Base-by-base conservation (phyloP, 1,140 invertebrate species). In the Atta cephalotes region DNA sequence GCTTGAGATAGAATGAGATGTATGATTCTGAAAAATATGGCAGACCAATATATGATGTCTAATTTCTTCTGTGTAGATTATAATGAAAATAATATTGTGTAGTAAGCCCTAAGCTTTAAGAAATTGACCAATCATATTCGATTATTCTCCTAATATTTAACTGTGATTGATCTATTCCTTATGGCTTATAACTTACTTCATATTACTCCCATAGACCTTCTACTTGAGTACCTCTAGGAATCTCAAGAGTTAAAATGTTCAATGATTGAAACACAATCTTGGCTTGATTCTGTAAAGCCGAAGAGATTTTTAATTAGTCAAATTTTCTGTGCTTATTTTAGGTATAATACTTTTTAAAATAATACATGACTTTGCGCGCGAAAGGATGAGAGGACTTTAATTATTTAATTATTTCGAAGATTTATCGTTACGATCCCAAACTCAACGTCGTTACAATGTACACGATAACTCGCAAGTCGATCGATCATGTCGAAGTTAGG, bases 381-480 rank as follows among this genome's bases (percentile, higher is more conserved):
- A 80, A 68, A 45, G 21, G 53, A 31, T 16, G 16, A 16, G 66
- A 39, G 25, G 39, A 51, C 58, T 21, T 82, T 31, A 60, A 60
- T 63, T n/a, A 3, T 21, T 74, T 62, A 21, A 21, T 21, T 35
- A 28, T 12, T 14, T 62, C 12, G 80, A 18, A 49, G 56, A 76
- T 76, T 76, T 62, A 84, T 74, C 80, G 56, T 14, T 12, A 16
- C 70, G 56, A 76, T 84, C 9, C 9, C 70, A 62, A 82, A 31
- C 56, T 82, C 79, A 51, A 51, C 39, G 80, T 82, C 78, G 78
- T 21, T 84, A 62, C 56, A 74, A 74, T 84, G 9, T 16, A 56
- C 82, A 53, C 74, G 82, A 65, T 79, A 79, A 80, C 82, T 58
- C 74, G 74, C 74, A 21, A 25, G 82, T 39, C 71, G 82, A 85